phyloP scores from a whole-genome alignment of 92 coral and sea anemone species.

The Pocillopora grandis region DNA sequence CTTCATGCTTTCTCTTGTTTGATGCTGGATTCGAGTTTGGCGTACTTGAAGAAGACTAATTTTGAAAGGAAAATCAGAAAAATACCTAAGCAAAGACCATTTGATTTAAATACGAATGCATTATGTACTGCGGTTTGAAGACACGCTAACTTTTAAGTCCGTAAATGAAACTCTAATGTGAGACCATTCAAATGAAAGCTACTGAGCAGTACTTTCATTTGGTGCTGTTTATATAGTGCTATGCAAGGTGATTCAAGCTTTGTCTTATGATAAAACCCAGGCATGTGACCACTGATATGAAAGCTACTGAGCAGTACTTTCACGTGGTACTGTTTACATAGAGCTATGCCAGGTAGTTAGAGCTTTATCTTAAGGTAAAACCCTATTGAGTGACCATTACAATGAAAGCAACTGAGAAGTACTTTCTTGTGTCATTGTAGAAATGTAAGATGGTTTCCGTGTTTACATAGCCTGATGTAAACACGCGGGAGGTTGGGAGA shows the following conservation, averaged over 20 bases:
- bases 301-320: not conserved
- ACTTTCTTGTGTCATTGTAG: too few species aligned
- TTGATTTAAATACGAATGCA: not conserved
- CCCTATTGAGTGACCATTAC: too few species aligned
- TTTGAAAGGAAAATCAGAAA: not conserved
- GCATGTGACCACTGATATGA: conserved; percentile 18
- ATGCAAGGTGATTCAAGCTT: conserved; percentile 2
- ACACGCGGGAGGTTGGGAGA: too few species aligned
- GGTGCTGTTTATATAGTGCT: too few species aligned
- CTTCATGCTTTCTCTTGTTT: conserved; percentile 56
- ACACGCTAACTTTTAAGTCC: too few species aligned
- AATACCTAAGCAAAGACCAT: not conserved
- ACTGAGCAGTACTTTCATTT: not conserved
- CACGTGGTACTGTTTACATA: not conserved
- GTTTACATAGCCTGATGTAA: too few species aligned
- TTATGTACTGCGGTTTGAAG: too few species aligned
- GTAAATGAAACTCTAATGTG: too few species aligned
- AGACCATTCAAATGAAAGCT: not conserved
- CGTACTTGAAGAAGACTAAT: conserved; percentile 35
- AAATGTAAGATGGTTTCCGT: too few species aligned
- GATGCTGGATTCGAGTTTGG: conserved; percentile 42
- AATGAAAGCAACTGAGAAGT: too few species aligned
- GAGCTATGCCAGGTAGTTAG: not conserved
- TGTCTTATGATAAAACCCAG: conserved; percentile 24
- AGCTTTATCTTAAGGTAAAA: too few species aligned